Percentiles rank a stretch among this genome's conserved stretches.
Conservation (phyloP, 2,113 vertebrate species). For the Myiagra hebetior region DNA sequence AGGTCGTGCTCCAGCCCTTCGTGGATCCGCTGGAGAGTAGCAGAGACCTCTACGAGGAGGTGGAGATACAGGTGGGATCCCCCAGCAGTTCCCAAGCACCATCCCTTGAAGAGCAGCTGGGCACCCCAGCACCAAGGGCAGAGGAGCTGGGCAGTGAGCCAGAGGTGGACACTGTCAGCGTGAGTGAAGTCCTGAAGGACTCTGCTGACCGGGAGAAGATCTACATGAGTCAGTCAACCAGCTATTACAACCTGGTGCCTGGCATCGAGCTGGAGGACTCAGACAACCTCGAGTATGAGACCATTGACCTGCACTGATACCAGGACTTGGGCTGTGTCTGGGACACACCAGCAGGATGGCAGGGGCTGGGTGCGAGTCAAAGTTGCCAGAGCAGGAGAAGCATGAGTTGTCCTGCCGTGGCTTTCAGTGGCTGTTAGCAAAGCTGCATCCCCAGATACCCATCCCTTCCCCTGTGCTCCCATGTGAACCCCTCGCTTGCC, state of each 20-base stretch:
- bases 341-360: not conserved
- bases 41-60: conserved; percentile 84
- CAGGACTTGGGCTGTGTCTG: not conserved
- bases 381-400: not conserved
- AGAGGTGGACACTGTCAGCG: conserved; percentile 79
- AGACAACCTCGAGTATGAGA: conserved; percentile 85
- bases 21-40: conserved; percentile 70
- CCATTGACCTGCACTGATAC: conserved; percentile 73
- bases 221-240: conserved; percentile 84
- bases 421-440: not conserved
- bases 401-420: rapidly evolving
- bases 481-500: rapidly evolving
- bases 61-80: conserved; percentile 77
- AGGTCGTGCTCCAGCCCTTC: conserved; percentile 72
- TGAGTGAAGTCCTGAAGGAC: conserved; percentile 87
- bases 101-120: not conserved
- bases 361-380: not conserved
- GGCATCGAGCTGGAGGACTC: conserved; percentile 86
- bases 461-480: not conserved
- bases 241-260: conserved; percentile 88
- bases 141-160: conserved; percentile 38
- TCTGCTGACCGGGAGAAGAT: conserved; percentile 84
- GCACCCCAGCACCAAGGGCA: not conserved
- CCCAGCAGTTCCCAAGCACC: conserved; percentile 68
- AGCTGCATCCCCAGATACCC: not conserved